phyloP scores from a whole-genome alignment of 2,888 invertebrate species.

The Encarsia formosa region DNA sequence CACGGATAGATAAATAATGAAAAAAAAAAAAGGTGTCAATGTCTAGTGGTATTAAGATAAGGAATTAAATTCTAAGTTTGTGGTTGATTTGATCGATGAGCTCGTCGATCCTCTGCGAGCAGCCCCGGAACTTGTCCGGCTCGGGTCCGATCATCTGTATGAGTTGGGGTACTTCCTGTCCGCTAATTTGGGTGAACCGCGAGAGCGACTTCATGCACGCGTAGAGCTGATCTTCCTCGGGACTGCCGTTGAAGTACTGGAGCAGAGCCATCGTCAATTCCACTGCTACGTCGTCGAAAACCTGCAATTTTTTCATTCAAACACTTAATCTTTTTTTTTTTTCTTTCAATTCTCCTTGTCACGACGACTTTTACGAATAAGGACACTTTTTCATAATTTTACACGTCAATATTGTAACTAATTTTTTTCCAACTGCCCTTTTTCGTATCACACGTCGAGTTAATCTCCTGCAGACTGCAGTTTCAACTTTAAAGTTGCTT shows the following conservation, averaged over 20 bases:
- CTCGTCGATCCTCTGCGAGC: constrained; percentile 75
- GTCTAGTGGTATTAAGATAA: too few relatives aligned
- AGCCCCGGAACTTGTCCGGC: constrained; percentile 76
- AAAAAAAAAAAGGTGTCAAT: background rate
- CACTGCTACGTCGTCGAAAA: constrained; percentile 90
- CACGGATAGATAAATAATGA: constrained; percentile 2
- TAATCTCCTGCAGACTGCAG: too few relatives aligned
- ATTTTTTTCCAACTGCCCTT: too few relatives aligned
- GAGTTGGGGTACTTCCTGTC: constrained; percentile 80
- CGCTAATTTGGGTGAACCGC: constrained; percentile 68
- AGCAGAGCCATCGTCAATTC: constrained; percentile 87
- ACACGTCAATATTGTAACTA: too few relatives aligned
- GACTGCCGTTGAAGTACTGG: constrained; percentile 79
- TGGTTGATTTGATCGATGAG: constrained; percentile 72
- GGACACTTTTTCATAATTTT: too few relatives aligned
- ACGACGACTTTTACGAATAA: too few relatives aligned
- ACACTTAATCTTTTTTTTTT: too few relatives aligned
- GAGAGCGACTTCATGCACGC: constrained; percentile 76
- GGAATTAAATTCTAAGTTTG: constrained; percentile 61
- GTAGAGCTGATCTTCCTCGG: constrained; percentile 74
- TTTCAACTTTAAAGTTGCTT: too few relatives aligned
- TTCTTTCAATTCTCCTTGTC: too few relatives aligned
- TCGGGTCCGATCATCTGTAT: constrained; percentile 88
- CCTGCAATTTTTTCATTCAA: too few relatives aligned
- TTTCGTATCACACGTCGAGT: too few relatives aligned